A percentile compares a stretch with the other conserved stretches of the same genome.
Evolutionary conservation across 1,140 invertebrate species (phyloP).

Genomic region (Diprion similis): DNA sequence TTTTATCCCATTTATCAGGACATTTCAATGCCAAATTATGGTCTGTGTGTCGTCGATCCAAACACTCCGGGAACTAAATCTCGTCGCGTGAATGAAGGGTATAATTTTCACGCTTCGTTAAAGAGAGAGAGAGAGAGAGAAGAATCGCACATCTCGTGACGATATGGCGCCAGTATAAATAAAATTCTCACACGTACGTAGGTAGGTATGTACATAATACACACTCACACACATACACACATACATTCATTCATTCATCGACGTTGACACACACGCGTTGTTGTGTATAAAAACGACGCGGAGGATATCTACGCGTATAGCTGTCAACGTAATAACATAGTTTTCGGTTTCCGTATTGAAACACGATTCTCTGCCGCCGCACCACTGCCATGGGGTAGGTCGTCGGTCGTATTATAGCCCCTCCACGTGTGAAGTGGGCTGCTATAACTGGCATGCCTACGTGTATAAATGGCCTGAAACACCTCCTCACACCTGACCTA

Average conservation of each 20-base stretch:
- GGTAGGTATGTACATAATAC: no score
- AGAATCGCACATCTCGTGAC: not conserved
- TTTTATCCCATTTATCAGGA: no score
- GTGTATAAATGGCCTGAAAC: no score
- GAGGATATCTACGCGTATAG: conserved; percentile 12
- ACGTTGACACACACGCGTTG: no score
- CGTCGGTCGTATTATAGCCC: conserved; percentile 18
- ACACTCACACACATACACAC: no score
- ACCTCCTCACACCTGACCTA: not conserved
- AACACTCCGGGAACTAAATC: no score
- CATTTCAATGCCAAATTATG: no score
- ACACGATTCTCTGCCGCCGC: conserved; percentile 50
- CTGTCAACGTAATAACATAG: conserved; percentile 55
- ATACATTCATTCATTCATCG: no score
- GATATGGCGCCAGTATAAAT: not conserved
- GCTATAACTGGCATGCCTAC: no score
- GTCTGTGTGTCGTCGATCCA: no score
- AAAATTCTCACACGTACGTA: not conserved
- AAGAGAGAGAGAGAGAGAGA: no score
- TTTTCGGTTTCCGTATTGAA: conserved; percentile 61
- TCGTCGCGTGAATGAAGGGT: not conserved
- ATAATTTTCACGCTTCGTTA: not conserved
- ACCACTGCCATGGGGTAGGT: conserved; percentile 46
- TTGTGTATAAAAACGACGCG: not conserved
- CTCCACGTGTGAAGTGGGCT: no score